Evolutionary conservation across 2,888 invertebrate genomes (phyloP), one percentile per base, ranked within the genome.

Genomic region (Microctonus aethiopoides): DNA sequence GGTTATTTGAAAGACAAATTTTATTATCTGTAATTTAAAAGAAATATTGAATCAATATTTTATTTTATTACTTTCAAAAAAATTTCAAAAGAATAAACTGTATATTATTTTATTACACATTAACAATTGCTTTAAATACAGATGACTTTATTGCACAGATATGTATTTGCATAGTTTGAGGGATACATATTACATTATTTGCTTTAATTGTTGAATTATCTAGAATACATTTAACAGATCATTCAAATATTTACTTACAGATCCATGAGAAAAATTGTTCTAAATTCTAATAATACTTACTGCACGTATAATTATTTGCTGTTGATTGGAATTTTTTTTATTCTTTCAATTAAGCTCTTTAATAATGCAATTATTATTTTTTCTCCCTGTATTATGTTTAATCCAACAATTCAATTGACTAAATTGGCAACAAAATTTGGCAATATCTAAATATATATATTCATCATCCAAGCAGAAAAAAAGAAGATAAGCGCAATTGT

Each of bases 61-160:
- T n/a, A n/a, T n/a, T n/a, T n/a, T n/a, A n/a, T n/a, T n/a, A n/a
- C n/a, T n/a, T n/a, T n/a, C n/a, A n/a, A n/a, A n/a, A n/a, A n/a
- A n/a, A n/a, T n/a, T n/a, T n/a, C n/a, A n/a, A n/a, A n/a, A n/a
- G n/a, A 29, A 29, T 29, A 29, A 29, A 29, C n/a, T n/a, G n/a
- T n/a, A n/a, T 29, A 29, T 7, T 29, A 29, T 29, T 29, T 3
- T 29, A 29, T 29, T 5, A 29, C 29, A 29, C 7, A 5, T 3
- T 7, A 29, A 29, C 3, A 7, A 5, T 62, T 32, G 56, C 39
- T 22, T 60, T 72, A 70, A 63, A 68, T 76, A 75, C 71, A 73
- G 72, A 75, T 79, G 72, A 75, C 70, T 84, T 84, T 83, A 84
- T 84, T 84, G 80, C 83, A 84, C 81, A 83, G 81, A 83, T 84